These are phyloP conservation scores for Cryptocheilus praepositus DNA, from an alignment of 2,888 invertebrate species.

Conservation along the genomic window DNA sequence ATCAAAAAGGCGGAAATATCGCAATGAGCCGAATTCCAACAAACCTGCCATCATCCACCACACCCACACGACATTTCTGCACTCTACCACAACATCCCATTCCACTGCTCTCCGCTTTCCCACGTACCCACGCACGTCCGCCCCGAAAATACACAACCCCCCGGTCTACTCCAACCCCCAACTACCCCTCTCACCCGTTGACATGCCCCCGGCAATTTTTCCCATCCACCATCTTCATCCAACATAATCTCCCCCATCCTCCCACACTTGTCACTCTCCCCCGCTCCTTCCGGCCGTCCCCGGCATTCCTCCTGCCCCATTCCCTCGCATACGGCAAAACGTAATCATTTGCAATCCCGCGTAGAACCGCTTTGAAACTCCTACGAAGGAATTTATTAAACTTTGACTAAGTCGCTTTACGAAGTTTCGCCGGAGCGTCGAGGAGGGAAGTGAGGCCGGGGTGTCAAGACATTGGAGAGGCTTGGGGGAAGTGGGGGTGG, in stretches of 20 bases:
- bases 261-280: conserved; percentile 12
- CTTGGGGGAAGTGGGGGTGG: conserved; percentile 34
- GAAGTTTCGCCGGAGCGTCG: conserved; percentile 62
- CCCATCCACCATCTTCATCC: too few relatives aligned
- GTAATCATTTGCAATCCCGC: conserved; percentile 69
- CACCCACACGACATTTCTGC: too few relatives aligned
- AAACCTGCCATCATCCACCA: too few relatives aligned
- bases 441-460: conserved; percentile 36
- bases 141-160: too few relatives aligned
- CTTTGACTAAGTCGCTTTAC: conserved; percentile 72
- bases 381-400: conserved; percentile 73
- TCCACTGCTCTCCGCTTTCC: too few relatives aligned
- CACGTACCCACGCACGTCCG: too few relatives aligned
- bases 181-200: conserved; percentile 1
- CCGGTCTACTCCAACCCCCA: not conserved
- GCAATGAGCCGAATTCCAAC: too few relatives aligned
- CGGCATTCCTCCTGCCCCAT: conserved; percentile 23
- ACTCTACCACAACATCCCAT: too few relatives aligned
- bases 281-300: conserved; percentile 9
- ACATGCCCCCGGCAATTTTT: too few relatives aligned
- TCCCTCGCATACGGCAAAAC: conserved; percentile 53
- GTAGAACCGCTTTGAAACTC: conserved; percentile 69
- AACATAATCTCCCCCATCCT: not conserved
- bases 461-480: conserved; percentile 19
- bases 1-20: too few relatives aligned